phyloP scores from a whole-genome alignment of 2,113 vertebrate species.

The Eretmodus cyanostictus region DNA sequence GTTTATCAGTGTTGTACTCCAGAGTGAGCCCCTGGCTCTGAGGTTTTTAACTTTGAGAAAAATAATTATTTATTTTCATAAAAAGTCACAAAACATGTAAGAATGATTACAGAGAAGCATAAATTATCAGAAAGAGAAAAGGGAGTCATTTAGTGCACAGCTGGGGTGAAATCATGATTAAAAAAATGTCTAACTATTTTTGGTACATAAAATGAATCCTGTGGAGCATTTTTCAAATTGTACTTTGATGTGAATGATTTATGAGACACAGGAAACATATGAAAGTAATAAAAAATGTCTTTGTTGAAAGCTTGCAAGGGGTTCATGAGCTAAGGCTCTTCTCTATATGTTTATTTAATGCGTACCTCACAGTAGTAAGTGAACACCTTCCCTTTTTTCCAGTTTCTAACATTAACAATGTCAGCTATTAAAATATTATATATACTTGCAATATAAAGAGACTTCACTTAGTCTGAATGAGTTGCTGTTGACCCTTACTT shows the following conservation, averaged over 20 bases:
- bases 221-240: background rate
- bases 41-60: background rate
- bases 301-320: background rate
- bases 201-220: background rate
- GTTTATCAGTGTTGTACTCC: background rate
- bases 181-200: background rate
- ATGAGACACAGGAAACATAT: background rate
- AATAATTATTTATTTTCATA: background rate
- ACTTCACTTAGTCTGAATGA: background rate
- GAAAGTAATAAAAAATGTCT: background rate
- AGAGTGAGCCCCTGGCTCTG: background rate
- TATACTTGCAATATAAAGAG: background rate
- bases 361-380: background rate
- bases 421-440: background rate
- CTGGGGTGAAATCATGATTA: background rate
- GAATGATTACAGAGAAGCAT: background rate
- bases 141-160: background rate
- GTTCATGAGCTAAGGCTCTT: background rate
- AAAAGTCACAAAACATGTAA: background rate
- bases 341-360: background rate
- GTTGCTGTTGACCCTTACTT: background rate
- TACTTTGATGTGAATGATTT: conserved; percentile 14
- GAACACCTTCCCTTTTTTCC: background rate
- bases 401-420: background rate
- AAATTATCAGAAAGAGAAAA: background rate